Base-by-base conservation (phyloP, 1,140 invertebrate genomes). In the Drosophila sulfurigaster region DNA sequence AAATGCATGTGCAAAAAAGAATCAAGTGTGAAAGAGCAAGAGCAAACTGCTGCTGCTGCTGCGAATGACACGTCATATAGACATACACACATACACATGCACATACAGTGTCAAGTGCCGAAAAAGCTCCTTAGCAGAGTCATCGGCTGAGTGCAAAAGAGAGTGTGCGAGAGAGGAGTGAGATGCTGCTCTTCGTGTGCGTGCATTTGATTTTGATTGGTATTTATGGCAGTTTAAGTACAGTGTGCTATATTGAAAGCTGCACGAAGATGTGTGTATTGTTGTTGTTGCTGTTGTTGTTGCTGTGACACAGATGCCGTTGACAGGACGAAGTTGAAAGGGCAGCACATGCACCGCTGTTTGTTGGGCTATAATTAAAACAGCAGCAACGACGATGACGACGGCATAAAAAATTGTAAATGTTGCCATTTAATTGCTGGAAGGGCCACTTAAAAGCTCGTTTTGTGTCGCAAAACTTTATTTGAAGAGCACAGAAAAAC, bases 181-280 rank as follows among this genome's bases (percentile, higher is more conserved):
- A 5, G 13, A n/a, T 3, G 38, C 10, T 46, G 59, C 5, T 25
- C 32, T 32, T 32, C 8, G 62, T 65, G 30, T 30, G 62, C 64
- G 75, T 82, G 82, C 82, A 82, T 75, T 87, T 91, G 90, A 88
- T 78, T 87, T 91, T 91, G 90, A 91, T 91, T 91, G 86, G 86
- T 91, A 91, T 91, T 91, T 91, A 91, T 91, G 78, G 90, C 73
- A 68, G 72, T 91, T 91, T 88, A 90, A 91, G 90, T 83, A 78
- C 75, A 38, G 35, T 10, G 35, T 7, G 2, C 5, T 2, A 38
- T 38, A 66, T 81, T 78, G 57, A 68, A 35, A 60, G 45, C 56
- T 78, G 64, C 43, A 54, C 64, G 48, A 54, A 66, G 56, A 80
- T 77, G 76, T 25, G 58, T 59, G 58, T 68, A 82, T 77, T 81